Conservation (phyloP, 2,797 vertebrate species). For the Anabacerthia variegaticeps region DNA sequence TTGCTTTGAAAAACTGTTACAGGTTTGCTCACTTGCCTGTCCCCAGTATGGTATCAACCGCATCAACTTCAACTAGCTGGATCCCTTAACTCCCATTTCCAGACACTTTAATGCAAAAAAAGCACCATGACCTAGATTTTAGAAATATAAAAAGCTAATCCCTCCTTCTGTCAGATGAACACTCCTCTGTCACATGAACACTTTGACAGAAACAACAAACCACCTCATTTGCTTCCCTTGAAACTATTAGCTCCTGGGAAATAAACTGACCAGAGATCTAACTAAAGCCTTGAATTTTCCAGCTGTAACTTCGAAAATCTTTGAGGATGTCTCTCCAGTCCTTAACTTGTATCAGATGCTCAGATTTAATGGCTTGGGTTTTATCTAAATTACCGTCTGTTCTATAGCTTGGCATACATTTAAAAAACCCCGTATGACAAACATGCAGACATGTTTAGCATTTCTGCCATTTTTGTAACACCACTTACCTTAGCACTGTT, state of each 20-base stretch:
- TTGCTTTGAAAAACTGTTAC: neutral
- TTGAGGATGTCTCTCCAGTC: neutral
- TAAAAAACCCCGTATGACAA: neutral
- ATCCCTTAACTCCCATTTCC: neutral
- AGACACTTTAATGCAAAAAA: neutral
- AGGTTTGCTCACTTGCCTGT: neutral
- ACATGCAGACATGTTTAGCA: neutral
- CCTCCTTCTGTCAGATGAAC: neutral
- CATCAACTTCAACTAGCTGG: neutral
- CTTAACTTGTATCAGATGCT: neutral
- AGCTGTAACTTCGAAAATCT: neutral
- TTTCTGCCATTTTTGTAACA: neutral
- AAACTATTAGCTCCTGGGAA: neutral
- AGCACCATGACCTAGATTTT: neutral
- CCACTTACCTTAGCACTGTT: neutral
- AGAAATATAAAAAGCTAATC: neutral
- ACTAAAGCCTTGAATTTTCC: neutral
- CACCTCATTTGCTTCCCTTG: neutral
- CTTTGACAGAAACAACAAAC: neutral
- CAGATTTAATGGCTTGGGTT: neutral
- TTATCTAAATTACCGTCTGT: neutral
- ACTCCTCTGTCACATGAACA: neutral
- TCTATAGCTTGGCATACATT: neutral
- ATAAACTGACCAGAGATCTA: neutral
- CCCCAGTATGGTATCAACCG: neutral